Evolutionary conservation across 2,888 invertebrate species (phyloP), one percentile per base, ranked within the genome.

Genomic region (Zygogramma bicolorata): DNA sequence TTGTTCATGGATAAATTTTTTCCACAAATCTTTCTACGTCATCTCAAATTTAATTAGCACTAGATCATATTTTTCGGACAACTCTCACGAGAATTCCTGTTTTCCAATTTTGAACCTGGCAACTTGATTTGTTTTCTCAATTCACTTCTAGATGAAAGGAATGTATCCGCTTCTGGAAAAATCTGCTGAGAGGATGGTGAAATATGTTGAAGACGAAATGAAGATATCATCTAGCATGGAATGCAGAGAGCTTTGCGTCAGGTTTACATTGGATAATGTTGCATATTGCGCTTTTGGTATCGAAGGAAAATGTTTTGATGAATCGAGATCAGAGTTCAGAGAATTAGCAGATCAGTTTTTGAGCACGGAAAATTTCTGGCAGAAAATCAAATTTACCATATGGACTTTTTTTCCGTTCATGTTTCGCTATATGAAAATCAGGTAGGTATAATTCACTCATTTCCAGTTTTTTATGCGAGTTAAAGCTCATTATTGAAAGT

Each of bases 81-180:
- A n/a, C n/a, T n/a, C n/a, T n/a, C n/a, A n/a, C n/a, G n/a, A n/a
- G n/a, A n/a, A n/a, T n/a, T n/a, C n/a, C n/a, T n/a, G n/a, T n/a
- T n/a, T n/a, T n/a, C n/a, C n/a, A n/a, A n/a, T n/a, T n/a, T n/a
- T n/a, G n/a, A n/a, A n/a, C n/a, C n/a, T n/a, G n/a, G n/a, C n/a
- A n/a, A n/a, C n/a, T n/a, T 34, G 34, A 34, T 13, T 10, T 34
- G 13, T 34, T 10, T 34, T 34, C 34, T n/a, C n/a, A n/a, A 34
- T 34, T 34, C 3, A 22, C 18, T 81, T 81, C 58, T 38, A 85
- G 84, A 85, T 88, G 31, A 90, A 89, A 76, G 82, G 87, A 0
- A 88, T 89, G 77, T 89, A 88, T 71, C 86, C 88, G 0, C 83
- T 89, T 2, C 86, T 90, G 8, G 81, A 84, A 20, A 84, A 87